phyloP scores from a whole-genome alignment of 1,140 invertebrate genomes.

The Proales similis region DNA sequence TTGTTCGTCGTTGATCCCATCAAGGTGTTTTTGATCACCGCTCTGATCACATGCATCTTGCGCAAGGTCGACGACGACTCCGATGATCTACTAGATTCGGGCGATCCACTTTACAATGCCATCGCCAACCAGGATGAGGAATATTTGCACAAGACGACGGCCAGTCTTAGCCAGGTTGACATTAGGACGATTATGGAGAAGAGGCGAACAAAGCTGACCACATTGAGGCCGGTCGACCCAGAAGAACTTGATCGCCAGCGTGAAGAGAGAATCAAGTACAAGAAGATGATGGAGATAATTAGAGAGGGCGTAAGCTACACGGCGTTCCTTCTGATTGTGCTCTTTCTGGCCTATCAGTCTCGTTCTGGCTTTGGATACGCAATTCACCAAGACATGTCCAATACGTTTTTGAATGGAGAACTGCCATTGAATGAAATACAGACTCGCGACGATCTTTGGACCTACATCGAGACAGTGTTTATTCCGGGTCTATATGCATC shows the following conservation, averaged over 20 bases:
- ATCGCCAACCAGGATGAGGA: slow-evolving; percentile 29
- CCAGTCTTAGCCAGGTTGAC: slow-evolving; percentile 35
- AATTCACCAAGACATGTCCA: slow-evolving; percentile 43
- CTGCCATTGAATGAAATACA: slow-evolving; percentile 32
- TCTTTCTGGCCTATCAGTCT: slow-evolving; percentile 51
- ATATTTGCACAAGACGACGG: slow-evolving; percentile 23
- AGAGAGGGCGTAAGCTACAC: slow-evolving; percentile 53
- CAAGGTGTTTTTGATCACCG: slow-evolving; percentile 55
- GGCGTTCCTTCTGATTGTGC: slow-evolving; percentile 48
- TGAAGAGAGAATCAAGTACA: slow-evolving; percentile 50
- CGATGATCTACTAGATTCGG: slow-evolving; percentile 12
- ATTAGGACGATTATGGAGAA: slow-evolving; percentile 12
- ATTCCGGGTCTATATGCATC: slow-evolving; percentile 46
- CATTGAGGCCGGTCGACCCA: slow-evolving; percentile 43
- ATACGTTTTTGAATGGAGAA: slow-evolving; percentile 40
- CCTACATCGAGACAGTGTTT: slow-evolving; percentile 44
- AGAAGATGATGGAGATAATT: slow-evolving; percentile 55
- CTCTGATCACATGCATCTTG: slow-evolving; percentile 55
- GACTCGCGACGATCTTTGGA: slow-evolving; percentile 38
- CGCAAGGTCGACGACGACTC: slow-evolving; percentile 57
- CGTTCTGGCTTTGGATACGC: slow-evolving; percentile 44
- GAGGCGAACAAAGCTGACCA: slow-evolving; percentile 5
- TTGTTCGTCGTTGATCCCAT: slow-evolving; percentile 51
- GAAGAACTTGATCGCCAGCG: slow-evolving; percentile 43
- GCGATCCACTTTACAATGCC: slow-evolving; percentile 33